phyloP scores from a whole-genome alignment of 2,888 invertebrate genomes.

The Celastrina argiolus region DNA sequence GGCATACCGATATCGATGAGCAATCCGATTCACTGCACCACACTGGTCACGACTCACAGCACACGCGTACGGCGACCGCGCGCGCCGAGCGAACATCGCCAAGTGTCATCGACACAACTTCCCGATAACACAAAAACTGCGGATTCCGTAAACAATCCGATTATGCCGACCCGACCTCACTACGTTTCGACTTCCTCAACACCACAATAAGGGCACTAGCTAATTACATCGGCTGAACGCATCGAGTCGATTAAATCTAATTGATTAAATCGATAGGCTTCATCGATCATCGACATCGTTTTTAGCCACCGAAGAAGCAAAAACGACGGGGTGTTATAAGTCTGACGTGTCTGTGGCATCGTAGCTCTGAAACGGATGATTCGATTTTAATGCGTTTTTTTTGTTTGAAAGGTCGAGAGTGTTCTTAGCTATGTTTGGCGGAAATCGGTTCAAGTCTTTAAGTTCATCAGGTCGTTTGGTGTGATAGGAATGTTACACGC shows the following conservation, averaged over 20 bases:
- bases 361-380: no score
- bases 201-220: background rate
- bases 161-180: conserved; percentile 5
- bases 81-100: conserved; percentile 1
- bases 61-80: conserved; percentile 8
- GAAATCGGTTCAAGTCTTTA: no score
- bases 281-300: background rate
- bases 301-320: no score
- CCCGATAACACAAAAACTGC: conserved; percentile 14
- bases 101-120: conserved; percentile 2
- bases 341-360: no score
- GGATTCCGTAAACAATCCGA: conserved; percentile 14
- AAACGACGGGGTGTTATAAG: no score
- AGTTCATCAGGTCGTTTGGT: no score
- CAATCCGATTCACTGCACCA: background rate
- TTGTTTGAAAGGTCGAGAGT: no score
- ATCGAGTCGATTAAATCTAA: background rate
- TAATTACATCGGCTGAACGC: background rate
- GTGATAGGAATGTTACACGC: no score
- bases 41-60: background rate
- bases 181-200: background rate
- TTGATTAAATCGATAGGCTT: background rate
- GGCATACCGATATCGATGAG: background rate
- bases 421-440: no score
- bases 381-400: no score